Percentiles rank a stretch among this genome's conserved stretches.
Evolutionary conservation across 2,888 invertebrate genomes (phyloP).

Genomic region (Phyllotreta cruciferae): DNA sequence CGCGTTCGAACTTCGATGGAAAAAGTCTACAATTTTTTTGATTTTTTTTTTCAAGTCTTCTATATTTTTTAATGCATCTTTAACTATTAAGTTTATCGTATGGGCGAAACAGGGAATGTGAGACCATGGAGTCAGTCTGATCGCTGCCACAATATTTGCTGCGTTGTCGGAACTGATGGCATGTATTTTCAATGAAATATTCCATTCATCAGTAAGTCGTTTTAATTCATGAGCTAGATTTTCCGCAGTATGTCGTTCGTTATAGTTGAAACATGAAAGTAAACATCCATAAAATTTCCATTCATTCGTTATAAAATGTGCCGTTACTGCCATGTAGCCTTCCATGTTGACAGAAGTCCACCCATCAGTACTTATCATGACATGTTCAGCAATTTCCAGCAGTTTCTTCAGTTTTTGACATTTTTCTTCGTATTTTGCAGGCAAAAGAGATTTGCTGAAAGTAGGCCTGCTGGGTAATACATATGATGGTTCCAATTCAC

Average conservation of each 20-base stretch:
- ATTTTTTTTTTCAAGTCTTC: conserved; percentile 15
- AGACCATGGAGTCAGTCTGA: conserved; percentile 27
- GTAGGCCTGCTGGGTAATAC: conserved; percentile 20
- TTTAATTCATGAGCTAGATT: conserved; percentile 28
- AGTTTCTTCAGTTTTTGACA: conserved; percentile 23
- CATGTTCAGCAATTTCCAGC: conserved; percentile 12
- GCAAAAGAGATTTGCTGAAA: conserved; percentile 23
- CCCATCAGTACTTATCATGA: conserved; percentile 27
- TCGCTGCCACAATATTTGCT: conserved; percentile 30
- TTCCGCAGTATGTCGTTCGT: conserved; percentile 30
- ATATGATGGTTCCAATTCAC: conserved; percentile 29
- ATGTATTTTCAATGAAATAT: conserved; percentile 28
- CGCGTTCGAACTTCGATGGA: no score
- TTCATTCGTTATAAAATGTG: conserved; percentile 32
- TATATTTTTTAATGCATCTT: conserved; percentile 16
- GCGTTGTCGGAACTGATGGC: conserved; percentile 34
- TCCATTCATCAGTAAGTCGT: conserved; percentile 26
- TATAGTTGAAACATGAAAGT: conserved; percentile 28
- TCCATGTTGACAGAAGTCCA: conserved; percentile 29
- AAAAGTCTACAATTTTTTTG: conserved; percentile 31
- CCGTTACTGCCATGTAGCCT: conserved; percentile 25
- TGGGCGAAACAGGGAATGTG: conserved; percentile 36
- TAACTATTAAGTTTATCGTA: conserved; percentile 25
- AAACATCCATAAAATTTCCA: conserved; percentile 32
- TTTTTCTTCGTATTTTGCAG: conserved; percentile 24